Conservation (phyloP, 2,888 invertebrate genomes). For the Pseudeuparius sepicola region DNA sequence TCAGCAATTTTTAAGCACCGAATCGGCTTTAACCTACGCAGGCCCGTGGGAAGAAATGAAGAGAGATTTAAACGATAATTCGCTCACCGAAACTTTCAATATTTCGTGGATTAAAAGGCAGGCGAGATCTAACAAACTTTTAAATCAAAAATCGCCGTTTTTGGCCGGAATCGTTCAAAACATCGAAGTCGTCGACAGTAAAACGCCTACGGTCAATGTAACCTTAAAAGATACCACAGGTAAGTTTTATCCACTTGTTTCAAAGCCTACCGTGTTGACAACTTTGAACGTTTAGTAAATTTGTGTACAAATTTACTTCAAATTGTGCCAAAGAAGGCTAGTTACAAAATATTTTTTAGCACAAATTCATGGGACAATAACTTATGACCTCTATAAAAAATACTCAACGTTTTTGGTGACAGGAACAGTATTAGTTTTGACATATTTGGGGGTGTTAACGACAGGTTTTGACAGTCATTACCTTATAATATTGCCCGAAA, state of each 20-base stretch:
- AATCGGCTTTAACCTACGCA: too few relatives aligned
- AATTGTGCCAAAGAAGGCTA: too few relatives aligned
- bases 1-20: too few relatives aligned
- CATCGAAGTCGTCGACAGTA: conserved; percentile 26
- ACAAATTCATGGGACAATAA: conserved; percentile 30
- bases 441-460: conserved; percentile 30
- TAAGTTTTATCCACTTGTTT: conserved; percentile 14
- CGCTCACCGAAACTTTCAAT: conserved; percentile 28
- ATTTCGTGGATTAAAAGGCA: conserved; percentile 32
- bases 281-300: too few relatives aligned
- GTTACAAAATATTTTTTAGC: too few relatives aligned
- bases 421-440: conserved; percentile 32
- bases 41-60: conserved; percentile 29
- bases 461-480: conserved; percentile 27
- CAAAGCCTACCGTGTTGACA: background rate
- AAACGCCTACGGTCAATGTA: conserved; percentile 26
- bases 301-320: too few relatives aligned
- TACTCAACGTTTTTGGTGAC: conserved; percentile 24
- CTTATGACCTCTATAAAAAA: conserved; percentile 31
- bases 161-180: conserved; percentile 31
- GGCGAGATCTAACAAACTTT: conserved; percentile 24
- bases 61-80: conserved; percentile 20
- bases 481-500: conserved; percentile 31
- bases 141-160: conserved; percentile 32
- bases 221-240: conserved; percentile 32